Base-by-base conservation (phyloP, 1,140 invertebrate genomes). In the Drosophila ambigua region DNA sequence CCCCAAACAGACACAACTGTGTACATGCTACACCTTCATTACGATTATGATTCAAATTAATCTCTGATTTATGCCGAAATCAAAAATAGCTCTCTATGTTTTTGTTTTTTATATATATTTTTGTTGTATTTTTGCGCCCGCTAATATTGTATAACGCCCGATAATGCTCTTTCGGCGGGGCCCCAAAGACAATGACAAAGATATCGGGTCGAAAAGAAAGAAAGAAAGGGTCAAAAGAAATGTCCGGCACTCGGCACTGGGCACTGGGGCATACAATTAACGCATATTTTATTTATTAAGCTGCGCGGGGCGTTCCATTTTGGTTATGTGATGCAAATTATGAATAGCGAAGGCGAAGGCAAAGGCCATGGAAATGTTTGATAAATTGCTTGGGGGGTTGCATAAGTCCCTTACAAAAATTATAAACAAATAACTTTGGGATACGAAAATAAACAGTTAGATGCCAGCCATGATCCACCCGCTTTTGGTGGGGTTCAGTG, bases 301-400 rank as follows among this genome's bases (percentile, higher is more conserved):
- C 59, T 58, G 68, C 43, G 62, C 41, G 77, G 73, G 77, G 73
- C 59, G 77, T 75, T 73, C 66, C 66, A 69, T 69, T 73, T 73
- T 52, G 65, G 68, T 83, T 83, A 83, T 83, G 82, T 85, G 77
- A 85, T 85, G 81, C 81, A 85, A 85, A 85, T 81, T 85, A 87
- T 85, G 64, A 84, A 82, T 77, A 80, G 57, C 61, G 76, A 58
- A 74, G 28, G 7, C 28, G 9, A 35, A 8, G 31, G 3, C 31
- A 35, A 35, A 1, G 31, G 31, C 9, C 9, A 35, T 35, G 31
- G 31, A 35, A 72, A 72, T 55, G 45, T 64, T 85, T 85, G 81
- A 84, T 84, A 84, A 84, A 84, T 84, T 85, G 78, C 76, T 77
- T 77, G 58, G 24, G 16, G 57, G 41, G 65, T 80, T 62, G 62